phyloP scores from a whole-genome alignment of 2,113 vertebrate genomes.

The Lasiurus borealis region DNA sequence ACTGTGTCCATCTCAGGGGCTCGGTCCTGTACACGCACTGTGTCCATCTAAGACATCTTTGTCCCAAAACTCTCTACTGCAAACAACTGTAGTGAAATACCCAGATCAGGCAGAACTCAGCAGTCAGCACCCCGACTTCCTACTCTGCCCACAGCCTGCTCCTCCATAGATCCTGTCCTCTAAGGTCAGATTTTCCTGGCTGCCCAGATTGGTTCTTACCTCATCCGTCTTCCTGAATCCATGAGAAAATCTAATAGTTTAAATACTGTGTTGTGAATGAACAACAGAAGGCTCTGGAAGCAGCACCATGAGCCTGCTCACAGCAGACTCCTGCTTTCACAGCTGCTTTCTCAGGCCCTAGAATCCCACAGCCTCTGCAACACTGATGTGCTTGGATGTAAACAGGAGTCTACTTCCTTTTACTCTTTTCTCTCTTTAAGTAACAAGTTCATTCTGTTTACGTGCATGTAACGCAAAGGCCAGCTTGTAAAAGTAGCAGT shows the following conservation, averaged over 20 bases:
- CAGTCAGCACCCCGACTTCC: too few relatives aligned
- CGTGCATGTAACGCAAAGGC: neutral
- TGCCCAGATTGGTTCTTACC: neutral
- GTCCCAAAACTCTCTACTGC: neutral
- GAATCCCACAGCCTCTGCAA: neutral
- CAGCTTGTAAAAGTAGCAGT: neutral
- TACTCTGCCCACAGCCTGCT: rapidly evolving
- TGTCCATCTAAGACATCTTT: neutral
- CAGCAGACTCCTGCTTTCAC: neutral
- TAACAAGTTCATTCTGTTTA: neutral
- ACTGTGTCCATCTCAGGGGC: too few relatives aligned
- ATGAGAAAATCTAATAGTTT: neutral
- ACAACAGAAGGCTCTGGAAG: neutral
- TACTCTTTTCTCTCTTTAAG: constrained; percentile 15
- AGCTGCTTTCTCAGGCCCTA: neutral
- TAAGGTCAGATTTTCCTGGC: neutral
- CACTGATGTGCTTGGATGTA: neutral
- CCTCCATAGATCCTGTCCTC: neutral
- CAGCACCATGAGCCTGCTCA: too few relatives aligned
- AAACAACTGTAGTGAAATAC: neutral
- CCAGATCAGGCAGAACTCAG: neutral
- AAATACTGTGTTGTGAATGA: neutral
- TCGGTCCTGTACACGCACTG: too few relatives aligned
- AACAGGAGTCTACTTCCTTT: neutral
- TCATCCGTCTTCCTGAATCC: neutral